Conservation (phyloP, 2,888 invertebrate genomes). For the Zhuqinia jingwanae region DNA sequence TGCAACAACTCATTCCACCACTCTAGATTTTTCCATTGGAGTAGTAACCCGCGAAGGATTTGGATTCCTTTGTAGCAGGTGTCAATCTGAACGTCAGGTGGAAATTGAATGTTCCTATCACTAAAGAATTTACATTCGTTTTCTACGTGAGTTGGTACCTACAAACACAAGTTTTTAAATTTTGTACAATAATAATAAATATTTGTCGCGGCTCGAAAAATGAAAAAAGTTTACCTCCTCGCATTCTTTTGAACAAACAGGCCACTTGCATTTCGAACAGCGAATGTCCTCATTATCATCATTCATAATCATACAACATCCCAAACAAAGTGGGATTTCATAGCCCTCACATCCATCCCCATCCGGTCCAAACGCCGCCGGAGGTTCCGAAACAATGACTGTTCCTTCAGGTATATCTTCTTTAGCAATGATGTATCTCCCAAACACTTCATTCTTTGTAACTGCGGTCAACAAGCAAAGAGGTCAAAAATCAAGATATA, state of each 20-base stretch:
- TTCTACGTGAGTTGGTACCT: constrained; percentile 59
- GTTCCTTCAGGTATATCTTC: constrained; percentile 76
- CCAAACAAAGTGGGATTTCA: constrained; percentile 58
- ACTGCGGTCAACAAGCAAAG: constrained; percentile 12
- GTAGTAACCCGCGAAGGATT: constrained; percentile 68
- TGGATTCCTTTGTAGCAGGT: constrained; percentile 74
- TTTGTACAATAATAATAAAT: neutral
- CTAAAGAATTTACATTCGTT: constrained; percentile 71
- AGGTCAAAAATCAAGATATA: neutral
- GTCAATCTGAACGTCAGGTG: constrained; percentile 67
- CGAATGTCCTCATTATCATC: constrained; percentile 77
- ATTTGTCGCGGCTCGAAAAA: neutral
- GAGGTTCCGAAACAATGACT: constrained; percentile 73
- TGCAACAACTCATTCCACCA: constrained; percentile 68
- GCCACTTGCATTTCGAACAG: constrained; percentile 90
- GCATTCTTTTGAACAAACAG: constrained; percentile 87
- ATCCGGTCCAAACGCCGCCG: constrained; percentile 73
- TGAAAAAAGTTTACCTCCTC: constrained; percentile 80
- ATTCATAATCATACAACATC: constrained; percentile 71
- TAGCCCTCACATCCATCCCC: constrained; percentile 56
- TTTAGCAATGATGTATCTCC: constrained; percentile 74
- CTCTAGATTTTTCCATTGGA: constrained; percentile 61
- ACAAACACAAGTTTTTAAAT: neutral
- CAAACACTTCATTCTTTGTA: constrained; percentile 68
- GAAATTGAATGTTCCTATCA: constrained; percentile 68